Base-by-base conservation (phyloP, 2,797 vertebrate genomes). In the Argya squamiceps region DNA sequence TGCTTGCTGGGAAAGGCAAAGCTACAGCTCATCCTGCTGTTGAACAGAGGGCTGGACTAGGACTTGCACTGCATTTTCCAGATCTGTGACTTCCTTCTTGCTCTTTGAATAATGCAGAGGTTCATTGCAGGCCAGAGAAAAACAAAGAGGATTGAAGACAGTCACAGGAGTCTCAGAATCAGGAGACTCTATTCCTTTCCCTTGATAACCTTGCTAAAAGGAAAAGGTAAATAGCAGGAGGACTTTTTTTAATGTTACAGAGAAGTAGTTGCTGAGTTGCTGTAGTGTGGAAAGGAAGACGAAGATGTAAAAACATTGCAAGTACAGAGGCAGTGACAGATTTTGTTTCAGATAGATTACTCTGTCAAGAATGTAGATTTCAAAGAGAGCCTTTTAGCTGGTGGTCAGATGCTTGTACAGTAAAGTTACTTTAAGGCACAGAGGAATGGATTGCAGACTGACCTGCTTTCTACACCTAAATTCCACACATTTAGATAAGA, bases 21-120 rank as follows among this genome's bases (percentile, higher is more conserved):
- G 18, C 12, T 53, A 21, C 16, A 68, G 22, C 18, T 84, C 27
- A 59, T 55, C 18, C 73, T 59, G 44, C 12, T 46, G 63, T 71
- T 59, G 14, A 22, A 29, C 23, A 71, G 44, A 24, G 16, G 11
- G 27, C 41, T 82, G 71, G 30, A 63, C 63, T 44, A 46, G 43
- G 63, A 58, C 13, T 65, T 3, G 0, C 53, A 58, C 11, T 2
- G 1, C 8, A 12, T 63, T n/a, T 83, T 15, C 21, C 39, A 71
- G 36, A 41, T 16, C 39, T 58, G 7, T 62, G 62, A 47, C 52
- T 84, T 22, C 36, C 27, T 80, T 80, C 49, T 52, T 68, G 21
- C 19, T 68, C 27, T 55, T 92, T 55, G 13, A 68, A 63, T 86
- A 84, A 59, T 18, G 16, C 16, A 89, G n/a, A 13, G 14, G 15